These are phyloP conservation scores for Crocallis elinguaria DNA, from an alignment of 2,888 invertebrate species.

Conservation along the genomic window DNA sequence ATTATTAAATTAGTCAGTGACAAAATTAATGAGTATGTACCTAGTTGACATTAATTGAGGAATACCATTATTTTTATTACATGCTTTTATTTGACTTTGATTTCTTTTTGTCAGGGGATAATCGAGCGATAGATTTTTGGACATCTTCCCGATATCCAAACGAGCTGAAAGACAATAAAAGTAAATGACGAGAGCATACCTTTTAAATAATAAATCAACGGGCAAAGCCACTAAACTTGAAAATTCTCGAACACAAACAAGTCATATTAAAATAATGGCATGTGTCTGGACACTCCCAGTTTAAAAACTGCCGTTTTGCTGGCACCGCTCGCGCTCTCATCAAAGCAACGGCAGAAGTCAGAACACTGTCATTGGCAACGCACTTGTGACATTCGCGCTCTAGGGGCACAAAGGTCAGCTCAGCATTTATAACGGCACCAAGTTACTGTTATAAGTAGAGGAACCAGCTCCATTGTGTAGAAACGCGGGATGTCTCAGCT, in stretches of 20 bases:
- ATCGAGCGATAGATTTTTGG: too few relatives aligned
- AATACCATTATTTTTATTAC: too few relatives aligned
- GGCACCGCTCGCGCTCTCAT: slow-evolving; percentile 22
- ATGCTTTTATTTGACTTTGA: too few relatives aligned
- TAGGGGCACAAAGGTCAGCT: slow-evolving; percentile 20
- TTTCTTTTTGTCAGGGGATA: too few relatives aligned
- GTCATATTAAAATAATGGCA: neutral
- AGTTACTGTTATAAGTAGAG: too few relatives aligned
- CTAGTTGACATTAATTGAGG: too few relatives aligned
- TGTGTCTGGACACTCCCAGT: slow-evolving; percentile 6
- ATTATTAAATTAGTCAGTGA: too few relatives aligned
- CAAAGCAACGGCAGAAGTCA: slow-evolving; percentile 35
- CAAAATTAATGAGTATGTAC: too few relatives aligned
- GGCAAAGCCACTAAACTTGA: neutral
- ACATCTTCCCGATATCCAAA: too few relatives aligned
- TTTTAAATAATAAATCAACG: too few relatives aligned
- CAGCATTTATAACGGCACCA: slow-evolving; percentile 9
- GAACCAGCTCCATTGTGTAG: neutral
- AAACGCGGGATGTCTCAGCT: neutral
- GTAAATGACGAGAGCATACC: too few relatives aligned
- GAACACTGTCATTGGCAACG: slow-evolving; percentile 54
- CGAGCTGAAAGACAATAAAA: too few relatives aligned
- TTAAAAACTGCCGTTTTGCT: slow-evolving; percentile 18
- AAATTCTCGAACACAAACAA: slow-evolving; percentile 3
- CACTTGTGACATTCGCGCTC: slow-evolving; percentile 38